A percentile compares a stretch with the other conserved stretches of the same genome.
Evolutionary conservation across 35 echinoderm and acorn worm species (phyloP).

Genomic region (Stichopus chloronotus): DNA sequence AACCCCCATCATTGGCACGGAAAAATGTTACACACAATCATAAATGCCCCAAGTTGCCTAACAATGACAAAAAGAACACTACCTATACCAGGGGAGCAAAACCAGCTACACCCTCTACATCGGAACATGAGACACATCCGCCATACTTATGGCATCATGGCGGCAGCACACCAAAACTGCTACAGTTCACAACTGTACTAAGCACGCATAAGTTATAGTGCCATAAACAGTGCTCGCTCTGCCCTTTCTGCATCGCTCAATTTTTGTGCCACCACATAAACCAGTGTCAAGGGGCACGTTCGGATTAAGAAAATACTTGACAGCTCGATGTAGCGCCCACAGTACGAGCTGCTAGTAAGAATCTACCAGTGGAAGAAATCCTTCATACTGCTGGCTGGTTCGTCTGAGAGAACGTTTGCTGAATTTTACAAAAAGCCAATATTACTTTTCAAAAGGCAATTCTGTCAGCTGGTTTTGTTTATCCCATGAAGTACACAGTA

Average conservation of each 20-base stretch:
- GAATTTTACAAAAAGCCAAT: constrained; percentile 17
- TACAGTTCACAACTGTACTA: not conserved
- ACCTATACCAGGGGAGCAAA: not conserved
- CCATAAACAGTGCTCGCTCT: constrained; percentile 36
- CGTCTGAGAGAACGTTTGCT: not conserved
- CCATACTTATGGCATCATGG: constrained; percentile 18
- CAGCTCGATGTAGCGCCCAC: constrained; percentile 22
- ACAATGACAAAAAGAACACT: not conserved
- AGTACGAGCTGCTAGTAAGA: constrained; percentile 18
- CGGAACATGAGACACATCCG: not conserved
- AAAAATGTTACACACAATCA: not conserved
- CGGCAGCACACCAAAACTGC: not conserved
- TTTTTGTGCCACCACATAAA: constrained; percentile 17
- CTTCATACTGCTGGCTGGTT: constrained; percentile 34
- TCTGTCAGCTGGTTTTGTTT: no score
- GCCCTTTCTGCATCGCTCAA: constrained; percentile 34
- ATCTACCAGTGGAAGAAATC: constrained; percentile 19
- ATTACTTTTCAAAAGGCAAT: no score
- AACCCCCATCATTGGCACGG: constrained; percentile 41
- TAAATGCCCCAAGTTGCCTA: constrained; percentile 9
- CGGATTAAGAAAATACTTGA: constrained; percentile 40
- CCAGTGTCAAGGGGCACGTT: constrained; percentile 20
- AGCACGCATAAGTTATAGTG: not conserved
- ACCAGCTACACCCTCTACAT: not conserved
- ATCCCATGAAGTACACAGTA: no score